Percentiles rank a stretch among this genome's conserved stretches.
phyloP scores from a whole-genome alignment of 2,797 vertebrate species.

The Danio tinwini region DNA sequence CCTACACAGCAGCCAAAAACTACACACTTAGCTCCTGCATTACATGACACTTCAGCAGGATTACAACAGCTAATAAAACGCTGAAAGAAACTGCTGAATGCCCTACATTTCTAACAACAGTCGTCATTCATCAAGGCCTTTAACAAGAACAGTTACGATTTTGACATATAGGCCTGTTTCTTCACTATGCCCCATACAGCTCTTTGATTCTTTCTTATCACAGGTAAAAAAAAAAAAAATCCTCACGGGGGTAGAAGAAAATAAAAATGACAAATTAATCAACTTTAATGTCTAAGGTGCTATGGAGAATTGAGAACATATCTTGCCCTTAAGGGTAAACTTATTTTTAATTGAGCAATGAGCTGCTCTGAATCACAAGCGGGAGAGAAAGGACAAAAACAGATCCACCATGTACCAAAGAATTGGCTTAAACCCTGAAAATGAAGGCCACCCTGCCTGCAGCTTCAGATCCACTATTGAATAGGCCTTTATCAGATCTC shows the following conservation, averaged over 20 bases:
- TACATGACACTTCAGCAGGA: slow-evolving; percentile 17
- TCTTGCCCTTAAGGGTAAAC: neutral
- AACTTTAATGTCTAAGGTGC: slow-evolving; percentile 5
- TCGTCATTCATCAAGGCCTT: slow-evolving; percentile 12
- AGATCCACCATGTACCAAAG: neutral
- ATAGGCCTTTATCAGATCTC: neutral
- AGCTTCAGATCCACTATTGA: slow-evolving; percentile 5
- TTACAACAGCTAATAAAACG: slow-evolving; percentile 30
- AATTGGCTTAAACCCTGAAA: neutral
- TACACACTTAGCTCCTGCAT: neutral
- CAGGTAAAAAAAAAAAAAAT: neutral
- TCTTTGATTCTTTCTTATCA: slow-evolving; percentile 5
- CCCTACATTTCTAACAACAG: neutral
- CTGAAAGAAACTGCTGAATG: slow-evolving; percentile 18
- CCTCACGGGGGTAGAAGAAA: neutral
- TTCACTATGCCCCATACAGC: neutral
- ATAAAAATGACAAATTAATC: neutral
- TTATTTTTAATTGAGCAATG: slow-evolving; percentile 40
- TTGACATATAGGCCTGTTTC: slow-evolving; percentile 13
- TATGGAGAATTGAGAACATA: neutral
- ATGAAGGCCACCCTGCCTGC: slow-evolving; percentile 6
- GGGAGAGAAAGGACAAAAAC: neutral
- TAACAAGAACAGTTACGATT: slow-evolving; percentile 13
- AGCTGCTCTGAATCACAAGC: slow-evolving; percentile 27
- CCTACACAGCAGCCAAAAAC: neutral